Percentiles rank a stretch among this genome's conserved stretches.
Conservation (phyloP, 2,888 invertebrate species). For the Drosophila barbarae region DNA sequence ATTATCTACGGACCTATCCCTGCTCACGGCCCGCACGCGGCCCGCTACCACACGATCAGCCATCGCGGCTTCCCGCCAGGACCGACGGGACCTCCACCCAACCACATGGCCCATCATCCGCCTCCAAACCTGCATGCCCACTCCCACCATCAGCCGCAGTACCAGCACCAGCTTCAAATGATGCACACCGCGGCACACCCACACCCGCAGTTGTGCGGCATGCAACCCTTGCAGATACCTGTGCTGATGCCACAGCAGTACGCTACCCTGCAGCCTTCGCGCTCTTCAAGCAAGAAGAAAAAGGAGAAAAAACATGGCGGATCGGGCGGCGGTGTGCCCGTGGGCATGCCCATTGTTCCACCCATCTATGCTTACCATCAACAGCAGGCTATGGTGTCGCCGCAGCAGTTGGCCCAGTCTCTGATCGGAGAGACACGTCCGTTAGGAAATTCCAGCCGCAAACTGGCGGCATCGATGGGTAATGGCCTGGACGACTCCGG, state of each 20-base stretch:
- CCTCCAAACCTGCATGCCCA: slow-evolving; percentile 68
- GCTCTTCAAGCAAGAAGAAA: slow-evolving; percentile 82
- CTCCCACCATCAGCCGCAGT: slow-evolving; percentile 41
- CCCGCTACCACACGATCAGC: slow-evolving; percentile 81
- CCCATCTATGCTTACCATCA: slow-evolving; percentile 80
- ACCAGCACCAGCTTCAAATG: slow-evolving; percentile 24
- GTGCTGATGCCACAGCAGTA: slow-evolving; percentile 83
- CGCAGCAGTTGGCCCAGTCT: slow-evolving; percentile 81
- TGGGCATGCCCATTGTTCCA: slow-evolving; percentile 81
- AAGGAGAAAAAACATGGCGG: slow-evolving; percentile 71
- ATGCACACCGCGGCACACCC: slow-evolving; percentile 70
- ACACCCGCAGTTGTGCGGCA: slow-evolving; percentile 72
- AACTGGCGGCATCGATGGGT: slow-evolving; percentile 85
- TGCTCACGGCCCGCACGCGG: slow-evolving; percentile 63
- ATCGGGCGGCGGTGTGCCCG: slow-evolving; percentile 70
- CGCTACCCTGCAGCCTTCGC: slow-evolving; percentile 84
- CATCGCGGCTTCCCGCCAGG: slow-evolving; percentile 79
- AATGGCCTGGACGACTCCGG: slow-evolving; percentile 81
- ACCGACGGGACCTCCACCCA: slow-evolving; percentile 49
- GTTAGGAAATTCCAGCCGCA: slow-evolving; percentile 81
- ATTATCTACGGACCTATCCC: slow-evolving; percentile 80
- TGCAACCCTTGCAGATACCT: slow-evolving; percentile 79
- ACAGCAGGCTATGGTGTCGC: slow-evolving; percentile 68
- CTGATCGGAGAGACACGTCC: slow-evolving; percentile 82
- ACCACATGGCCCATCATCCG: slow-evolving; percentile 70